Percentiles rank a stretch among this genome's conserved stretches.
Conservation (phyloP, 2,113 vertebrate genomes). For the Leucoraja erinaceus region DNA sequence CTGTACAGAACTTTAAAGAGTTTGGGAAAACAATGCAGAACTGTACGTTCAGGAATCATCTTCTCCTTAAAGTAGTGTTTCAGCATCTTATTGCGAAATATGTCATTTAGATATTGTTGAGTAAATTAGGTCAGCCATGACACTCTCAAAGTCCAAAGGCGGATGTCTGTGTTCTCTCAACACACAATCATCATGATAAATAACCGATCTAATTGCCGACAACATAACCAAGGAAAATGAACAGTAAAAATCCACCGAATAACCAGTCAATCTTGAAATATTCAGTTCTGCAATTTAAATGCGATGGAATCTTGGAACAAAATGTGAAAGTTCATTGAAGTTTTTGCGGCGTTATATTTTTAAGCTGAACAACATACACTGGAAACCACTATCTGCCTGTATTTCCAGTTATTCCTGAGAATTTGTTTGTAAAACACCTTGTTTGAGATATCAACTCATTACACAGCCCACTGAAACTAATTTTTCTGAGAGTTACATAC, state of each 20-base stretch:
- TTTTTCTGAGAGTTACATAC: not conserved
- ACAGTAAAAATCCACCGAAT: not conserved
- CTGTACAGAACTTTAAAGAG: constrained; percentile 55
- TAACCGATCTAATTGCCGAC: not conserved
- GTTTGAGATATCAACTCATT: not conserved
- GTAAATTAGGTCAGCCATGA: constrained; percentile 12
- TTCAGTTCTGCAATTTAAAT: not conserved
- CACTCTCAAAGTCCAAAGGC: constrained; percentile 18
- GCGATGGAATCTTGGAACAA: not conserved
- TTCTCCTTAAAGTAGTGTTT: constrained; percentile 30
- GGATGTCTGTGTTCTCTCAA: not conserved
- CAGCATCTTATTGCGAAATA: constrained; percentile 29
- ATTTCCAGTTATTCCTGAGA: not conserved
- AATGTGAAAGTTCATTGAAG: not conserved
- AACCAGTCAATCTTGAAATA: not conserved
- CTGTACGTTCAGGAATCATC: constrained; percentile 44
- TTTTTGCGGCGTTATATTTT: not conserved
- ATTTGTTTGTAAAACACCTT: not conserved
- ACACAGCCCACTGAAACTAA: not conserved
- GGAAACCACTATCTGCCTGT: not conserved
- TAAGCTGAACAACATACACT: not conserved
- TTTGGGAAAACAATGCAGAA: constrained; percentile 24
- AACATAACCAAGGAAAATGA: not conserved
- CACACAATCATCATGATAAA: constrained; percentile 1
- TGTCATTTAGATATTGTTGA: constrained; percentile 35